These are phyloP conservation scores for Heterohyrax brucei DNA, from an alignment of 2,797 vertebrate species.

Conservation along the genomic window DNA sequence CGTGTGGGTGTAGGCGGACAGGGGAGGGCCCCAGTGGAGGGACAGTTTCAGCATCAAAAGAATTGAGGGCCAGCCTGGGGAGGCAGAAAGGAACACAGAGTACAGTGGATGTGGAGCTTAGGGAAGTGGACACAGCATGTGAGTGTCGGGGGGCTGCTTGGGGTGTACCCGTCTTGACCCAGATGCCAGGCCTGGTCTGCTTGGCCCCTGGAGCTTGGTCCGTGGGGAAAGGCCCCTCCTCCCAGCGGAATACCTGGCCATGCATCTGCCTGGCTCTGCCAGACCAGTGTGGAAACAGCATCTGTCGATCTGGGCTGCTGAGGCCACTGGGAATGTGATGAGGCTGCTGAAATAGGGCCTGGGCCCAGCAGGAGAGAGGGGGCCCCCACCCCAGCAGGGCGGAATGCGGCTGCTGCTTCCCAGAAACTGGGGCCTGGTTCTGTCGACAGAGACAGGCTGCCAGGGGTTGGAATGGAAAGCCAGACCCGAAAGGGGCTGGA, in stretches of 20 bases:
- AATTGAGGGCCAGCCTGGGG: neutral
- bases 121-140: neutral
- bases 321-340: conserved; percentile 83
- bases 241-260: conserved; percentile 59
- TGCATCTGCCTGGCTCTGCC: conserved; percentile 48
- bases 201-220: neutral
- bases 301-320: neutral
- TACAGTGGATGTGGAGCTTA: rapidly evolving
- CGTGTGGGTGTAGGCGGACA: too few species aligned
- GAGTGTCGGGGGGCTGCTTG: too few species aligned
- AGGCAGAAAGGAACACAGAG: neutral
- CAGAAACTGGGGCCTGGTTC: conserved; percentile 59
- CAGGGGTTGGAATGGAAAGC: neutral
- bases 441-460: neutral
- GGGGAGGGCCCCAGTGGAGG: neutral
- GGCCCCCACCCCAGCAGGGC: conserved; percentile 29
- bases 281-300: conserved; percentile 77
- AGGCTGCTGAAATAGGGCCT: conserved; percentile 76
- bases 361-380: conserved; percentile 23
- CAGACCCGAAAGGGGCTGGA: neutral
- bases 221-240: neutral
- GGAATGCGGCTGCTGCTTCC: conserved; percentile 49
- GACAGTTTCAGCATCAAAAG: neutral
- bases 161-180: neutral
- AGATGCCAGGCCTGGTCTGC: neutral